Percentiles rank a stretch among this genome's conserved stretches.
These are phyloP conservation scores for Butorides virescens DNA, from an alignment of 2,113 vertebrate genomes.

Conservation along the genomic window DNA sequence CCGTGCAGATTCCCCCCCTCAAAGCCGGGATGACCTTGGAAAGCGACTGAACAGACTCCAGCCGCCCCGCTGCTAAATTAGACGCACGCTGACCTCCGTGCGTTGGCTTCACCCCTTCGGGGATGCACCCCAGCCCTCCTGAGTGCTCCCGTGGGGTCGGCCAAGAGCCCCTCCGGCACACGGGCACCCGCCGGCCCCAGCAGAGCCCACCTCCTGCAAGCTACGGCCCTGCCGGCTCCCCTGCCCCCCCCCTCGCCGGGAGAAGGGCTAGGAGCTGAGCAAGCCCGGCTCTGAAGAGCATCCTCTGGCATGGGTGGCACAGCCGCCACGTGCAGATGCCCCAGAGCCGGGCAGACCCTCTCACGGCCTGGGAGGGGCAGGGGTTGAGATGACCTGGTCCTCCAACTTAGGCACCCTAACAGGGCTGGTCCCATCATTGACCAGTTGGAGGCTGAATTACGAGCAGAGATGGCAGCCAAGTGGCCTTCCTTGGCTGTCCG, in stretches of 20 bases:
- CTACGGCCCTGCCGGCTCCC: background rate
- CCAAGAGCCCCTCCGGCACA: background rate
- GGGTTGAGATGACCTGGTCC: background rate
- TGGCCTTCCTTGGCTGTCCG: background rate
- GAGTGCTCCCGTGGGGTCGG: background rate
- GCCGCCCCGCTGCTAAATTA: background rate
- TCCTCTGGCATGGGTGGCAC: background rate
- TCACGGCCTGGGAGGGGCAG: background rate
- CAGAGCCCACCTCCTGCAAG: background rate
- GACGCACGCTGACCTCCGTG: fast-evolving
- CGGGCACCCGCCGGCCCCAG: background rate
- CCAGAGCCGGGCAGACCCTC: background rate
- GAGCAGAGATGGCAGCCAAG: background rate
- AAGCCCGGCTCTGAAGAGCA: background rate
- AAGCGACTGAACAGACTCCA: background rate
- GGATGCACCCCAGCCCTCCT: background rate
- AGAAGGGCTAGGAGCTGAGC: background rate
- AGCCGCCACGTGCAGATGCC: fast-evolving
- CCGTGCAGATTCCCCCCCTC: background rate
- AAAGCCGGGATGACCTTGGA: background rate
- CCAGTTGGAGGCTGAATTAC: background rate
- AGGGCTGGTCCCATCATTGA: background rate
- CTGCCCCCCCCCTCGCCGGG: background rate
- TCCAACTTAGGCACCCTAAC: background rate
- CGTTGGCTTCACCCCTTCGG: background rate